These are phyloP conservation scores for Chrysolina americana DNA, from an alignment of 2,888 invertebrate species.

Conservation along the genomic window DNA sequence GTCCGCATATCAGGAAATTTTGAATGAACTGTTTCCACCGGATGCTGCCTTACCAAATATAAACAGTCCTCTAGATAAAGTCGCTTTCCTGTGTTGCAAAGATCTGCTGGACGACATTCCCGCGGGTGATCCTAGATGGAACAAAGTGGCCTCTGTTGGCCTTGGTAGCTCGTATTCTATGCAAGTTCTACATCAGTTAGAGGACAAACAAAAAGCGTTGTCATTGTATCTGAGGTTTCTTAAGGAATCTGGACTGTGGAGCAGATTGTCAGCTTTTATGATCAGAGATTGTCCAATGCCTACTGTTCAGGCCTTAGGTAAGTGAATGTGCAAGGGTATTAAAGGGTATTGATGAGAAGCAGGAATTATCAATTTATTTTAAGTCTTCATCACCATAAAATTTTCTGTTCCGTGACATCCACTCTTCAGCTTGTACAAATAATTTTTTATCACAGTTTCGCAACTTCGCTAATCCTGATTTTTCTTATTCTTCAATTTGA, in stretches of 20 bases:
- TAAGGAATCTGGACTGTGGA: conserved; percentile 78
- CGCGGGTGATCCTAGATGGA: conserved; percentile 88
- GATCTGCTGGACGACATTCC: conserved; percentile 91
- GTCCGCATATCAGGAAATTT: conserved; percentile 70
- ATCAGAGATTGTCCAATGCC: conserved; percentile 70
- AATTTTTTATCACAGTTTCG: too few relatives aligned
- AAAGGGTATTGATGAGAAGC: too few relatives aligned
- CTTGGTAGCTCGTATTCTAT: conserved; percentile 84
- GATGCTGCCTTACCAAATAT: conserved; percentile 68
- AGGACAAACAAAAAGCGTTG: conserved; percentile 89
- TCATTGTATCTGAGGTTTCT: conserved; percentile 82
- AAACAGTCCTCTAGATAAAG: conserved; percentile 70
- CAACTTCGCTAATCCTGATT: too few relatives aligned
- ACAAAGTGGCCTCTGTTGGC: conserved; percentile 66
- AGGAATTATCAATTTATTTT: too few relatives aligned
- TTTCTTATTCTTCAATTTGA: too few relatives aligned
- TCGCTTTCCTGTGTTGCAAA: conserved; percentile 79
- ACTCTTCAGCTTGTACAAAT: too few relatives aligned
- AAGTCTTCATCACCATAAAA: too few relatives aligned
- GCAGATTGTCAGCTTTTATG: conserved; percentile 70
- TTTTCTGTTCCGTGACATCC: too few relatives aligned
- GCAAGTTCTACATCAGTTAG: conserved; percentile 87
- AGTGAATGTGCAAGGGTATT: neutral
- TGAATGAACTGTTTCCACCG: conserved; percentile 70
- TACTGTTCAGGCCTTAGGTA: conserved; percentile 70